Conservation (phyloP, 1,140 invertebrate species). For the Drosophila oshimai region DNA sequence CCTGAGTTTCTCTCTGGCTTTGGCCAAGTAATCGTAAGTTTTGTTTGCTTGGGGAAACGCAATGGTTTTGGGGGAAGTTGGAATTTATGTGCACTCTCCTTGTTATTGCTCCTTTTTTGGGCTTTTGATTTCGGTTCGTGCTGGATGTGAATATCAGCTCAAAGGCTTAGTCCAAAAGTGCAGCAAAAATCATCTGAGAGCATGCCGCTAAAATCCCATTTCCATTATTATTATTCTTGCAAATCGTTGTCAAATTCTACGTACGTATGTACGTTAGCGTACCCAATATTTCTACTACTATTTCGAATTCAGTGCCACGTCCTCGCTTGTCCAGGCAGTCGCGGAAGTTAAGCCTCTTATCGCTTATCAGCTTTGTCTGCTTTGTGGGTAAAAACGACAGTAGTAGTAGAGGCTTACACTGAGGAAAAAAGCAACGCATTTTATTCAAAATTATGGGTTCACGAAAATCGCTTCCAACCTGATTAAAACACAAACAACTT, state of each 20-base stretch:
- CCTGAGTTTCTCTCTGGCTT: conserved; percentile 50
- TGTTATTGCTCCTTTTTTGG: conserved; percentile 16
- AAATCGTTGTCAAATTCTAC: conserved; percentile 42
- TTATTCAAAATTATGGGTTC: too few species aligned
- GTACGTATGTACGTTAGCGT: conserved; percentile 14
- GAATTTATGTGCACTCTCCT: conserved; percentile 44
- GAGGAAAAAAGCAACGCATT: too few species aligned
- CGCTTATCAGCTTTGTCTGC: conserved; percentile 69
- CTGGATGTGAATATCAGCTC: conserved; percentile 23
- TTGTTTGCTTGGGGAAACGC: conserved; percentile 38
- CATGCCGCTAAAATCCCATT: conserved; percentile 22
- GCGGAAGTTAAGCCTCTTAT: conserved; percentile 65
- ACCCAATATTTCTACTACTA: conserved; percentile 9
- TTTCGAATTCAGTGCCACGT: conserved; percentile 1
- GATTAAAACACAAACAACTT: too few species aligned
- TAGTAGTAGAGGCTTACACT: not conserved
- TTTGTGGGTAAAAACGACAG: not conserved
- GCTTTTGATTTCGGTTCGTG: conserved; percentile 22
- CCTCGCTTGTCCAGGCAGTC: conserved; percentile 2
- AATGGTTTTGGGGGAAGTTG: not conserved
- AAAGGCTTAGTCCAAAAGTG: conserved; percentile 37
- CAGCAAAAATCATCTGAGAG: conserved; percentile 24
- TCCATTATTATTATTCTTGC: conserved; percentile 40
- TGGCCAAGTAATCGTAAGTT: conserved; percentile 41
- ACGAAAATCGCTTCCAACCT: too few species aligned